A percentile compares a stretch with the other conserved stretches of the same genome.
Conservation (phyloP, 2,113 vertebrate genomes). For the Lepus timidus region DNA sequence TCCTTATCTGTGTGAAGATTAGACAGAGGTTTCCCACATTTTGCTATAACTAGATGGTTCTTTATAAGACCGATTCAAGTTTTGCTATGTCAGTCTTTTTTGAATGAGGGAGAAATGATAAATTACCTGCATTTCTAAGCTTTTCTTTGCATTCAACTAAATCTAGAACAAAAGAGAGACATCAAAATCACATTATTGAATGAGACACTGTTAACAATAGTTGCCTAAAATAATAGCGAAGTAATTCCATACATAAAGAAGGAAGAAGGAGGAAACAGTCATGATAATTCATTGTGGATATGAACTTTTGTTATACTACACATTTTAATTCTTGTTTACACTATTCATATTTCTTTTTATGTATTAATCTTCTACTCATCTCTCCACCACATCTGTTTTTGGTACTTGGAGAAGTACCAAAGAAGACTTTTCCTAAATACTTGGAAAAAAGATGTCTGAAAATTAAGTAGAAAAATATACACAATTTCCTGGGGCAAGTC, state of each 20-base stretch:
- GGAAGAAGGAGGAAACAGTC: neutral
- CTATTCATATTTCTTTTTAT: conserved; percentile 26
- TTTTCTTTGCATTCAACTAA: conserved; percentile 39
- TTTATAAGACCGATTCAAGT: conserved; percentile 33
- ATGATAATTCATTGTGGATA: neutral
- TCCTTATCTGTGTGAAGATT: neutral
- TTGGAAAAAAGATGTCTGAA: neutral
- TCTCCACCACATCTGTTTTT: neutral
- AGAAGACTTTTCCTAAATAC: conserved; percentile 8
- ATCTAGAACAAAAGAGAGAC: neutral
- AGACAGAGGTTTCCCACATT: neutral
- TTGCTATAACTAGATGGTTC: conserved; percentile 4
- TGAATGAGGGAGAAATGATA: neutral
- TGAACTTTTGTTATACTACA: neutral
- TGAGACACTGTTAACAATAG: neutral
- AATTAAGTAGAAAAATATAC: conserved; percentile 12
- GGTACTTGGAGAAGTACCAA: neutral
- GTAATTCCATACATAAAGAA: neutral
- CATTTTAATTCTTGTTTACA: conserved; percentile 18
- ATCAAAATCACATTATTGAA: conserved; percentile 35
- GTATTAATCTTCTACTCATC: neutral
- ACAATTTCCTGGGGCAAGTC: neutral
- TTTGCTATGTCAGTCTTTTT: conserved; percentile 2
- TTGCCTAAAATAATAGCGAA: conserved; percentile 35
- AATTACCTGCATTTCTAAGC: conserved; percentile 22